These are phyloP conservation scores for Istiophorus platypterus DNA, from an alignment of 2,113 vertebrate species.

Conservation along the genomic window DNA sequence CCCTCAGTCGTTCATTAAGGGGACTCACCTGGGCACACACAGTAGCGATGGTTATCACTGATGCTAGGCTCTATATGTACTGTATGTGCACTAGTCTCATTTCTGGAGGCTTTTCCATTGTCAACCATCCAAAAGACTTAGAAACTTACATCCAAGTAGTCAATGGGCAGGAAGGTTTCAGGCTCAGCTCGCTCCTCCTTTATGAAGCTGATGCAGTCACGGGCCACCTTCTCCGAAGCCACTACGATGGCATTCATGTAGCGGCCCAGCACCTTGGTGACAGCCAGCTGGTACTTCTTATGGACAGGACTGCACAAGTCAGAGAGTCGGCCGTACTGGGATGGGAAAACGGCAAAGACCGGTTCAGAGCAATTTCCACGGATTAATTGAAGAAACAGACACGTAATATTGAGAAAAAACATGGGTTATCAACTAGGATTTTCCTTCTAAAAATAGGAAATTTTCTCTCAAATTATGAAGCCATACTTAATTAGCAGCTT, in stretches of 20 bases:
- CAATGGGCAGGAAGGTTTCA: conserved; percentile 94
- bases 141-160: conserved; percentile 93
- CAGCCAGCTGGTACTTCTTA: conserved; percentile 95
- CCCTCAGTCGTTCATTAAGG: conserved; percentile 92
- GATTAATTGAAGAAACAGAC: not conserved
- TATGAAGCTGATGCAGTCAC: conserved; percentile 90
- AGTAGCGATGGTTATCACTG: not conserved
- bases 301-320: conserved; percentile 95
- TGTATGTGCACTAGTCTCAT: not conserved
- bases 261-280: conserved; percentile 92
- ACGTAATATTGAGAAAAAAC: not conserved
- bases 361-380: not conserved
- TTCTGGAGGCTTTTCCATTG: not conserved
- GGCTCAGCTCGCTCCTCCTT: conserved; percentile 92
- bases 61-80: not conserved
- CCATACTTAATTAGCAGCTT: not conserved
- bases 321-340: conserved; percentile 92
- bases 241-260: conserved; percentile 94
- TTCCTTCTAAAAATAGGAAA: not conserved
- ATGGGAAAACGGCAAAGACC: conserved; percentile 1
- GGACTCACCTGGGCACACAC: conserved; percentile 86
- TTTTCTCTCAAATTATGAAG: no score
- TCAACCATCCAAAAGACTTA: not conserved
- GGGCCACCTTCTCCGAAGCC: conserved; percentile 89
- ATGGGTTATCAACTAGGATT: not conserved